Evolutionary conservation across 2,888 invertebrate species (phyloP), one percentile per base, ranked within the genome.

Genomic region (Ferrisia virgata): DNA sequence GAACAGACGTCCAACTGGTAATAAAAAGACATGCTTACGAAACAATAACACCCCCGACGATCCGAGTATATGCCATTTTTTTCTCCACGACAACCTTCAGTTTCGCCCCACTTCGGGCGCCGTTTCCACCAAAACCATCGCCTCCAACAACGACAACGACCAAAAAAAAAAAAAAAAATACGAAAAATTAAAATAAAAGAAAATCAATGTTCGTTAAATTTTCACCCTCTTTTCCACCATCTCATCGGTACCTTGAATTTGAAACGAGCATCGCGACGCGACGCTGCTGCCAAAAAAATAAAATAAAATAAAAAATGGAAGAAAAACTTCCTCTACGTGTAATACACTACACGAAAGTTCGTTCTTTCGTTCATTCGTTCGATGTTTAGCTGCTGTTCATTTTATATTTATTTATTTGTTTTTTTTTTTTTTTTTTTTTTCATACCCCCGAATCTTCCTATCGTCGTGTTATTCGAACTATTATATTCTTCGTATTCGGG

Each of bases 171-270:
- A 64, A 64, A 15, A 64, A 64, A 64, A 64, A 64, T 28, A 64
- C 64, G 64, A 64, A 64, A n/a, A 64, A 64, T 64, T 64, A 64
- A 64, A 64, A 64, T 64, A 64, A 64, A 64, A 64, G 64, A 64
- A 64, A 64, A 64, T 64, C 64, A 64, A 64, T 64, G 64, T 64
- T 64, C 64, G 64, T 64, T 64, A 64, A 64, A 64, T 64, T 64
- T 64, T 28, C 18, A 28, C 28, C 64, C 64, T 15, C 28, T 64
- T 53, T n/a, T 47, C 22, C 64, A 3, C 5, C 31, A 6, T 28
- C 15, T 11, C 13, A 3, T 28, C 58, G 2, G 6, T 11, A 40
- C 18, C 18, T 18, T 15, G 5, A 25, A 53, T 3, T 53, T 13
- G 13, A 8, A 22, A 18, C 28, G 28, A 53, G 18, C 39, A 53